phyloP scores from a whole-genome alignment of 2,797 vertebrate species.

The Silurus aristotelis region DNA sequence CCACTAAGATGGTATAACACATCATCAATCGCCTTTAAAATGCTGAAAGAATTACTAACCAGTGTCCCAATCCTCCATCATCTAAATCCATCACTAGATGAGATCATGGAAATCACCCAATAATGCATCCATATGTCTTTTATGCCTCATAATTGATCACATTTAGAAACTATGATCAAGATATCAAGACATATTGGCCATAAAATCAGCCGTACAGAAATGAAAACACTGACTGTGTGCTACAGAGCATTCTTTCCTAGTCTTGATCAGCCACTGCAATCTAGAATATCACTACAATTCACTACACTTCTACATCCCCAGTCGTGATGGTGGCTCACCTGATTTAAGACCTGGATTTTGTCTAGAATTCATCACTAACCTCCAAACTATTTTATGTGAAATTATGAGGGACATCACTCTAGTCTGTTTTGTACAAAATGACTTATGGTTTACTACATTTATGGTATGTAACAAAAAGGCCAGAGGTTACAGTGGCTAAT shows the following conservation, averaged over 20 bases:
- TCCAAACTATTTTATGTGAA: not conserved
- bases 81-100: not conserved
- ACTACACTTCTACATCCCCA: not conserved
- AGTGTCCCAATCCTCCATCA: not conserved
- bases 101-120: not conserved
- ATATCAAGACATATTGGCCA: not conserved
- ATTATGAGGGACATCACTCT: not conserved
- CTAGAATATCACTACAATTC: not conserved
- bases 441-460: not conserved
- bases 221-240: not conserved
- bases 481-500: not conserved
- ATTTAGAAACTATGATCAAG: not conserved
- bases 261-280: not conserved
- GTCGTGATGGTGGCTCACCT: not conserved
- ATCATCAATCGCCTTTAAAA: not conserved
- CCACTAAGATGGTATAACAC: not conserved
- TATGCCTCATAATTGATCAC: not conserved
- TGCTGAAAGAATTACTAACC: not conserved
- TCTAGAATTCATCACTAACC: not conserved
- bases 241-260: not conserved
- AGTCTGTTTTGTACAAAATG: not conserved
- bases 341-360: not conserved
- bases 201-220: not conserved
- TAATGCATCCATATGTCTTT: slow-evolving; percentile 1
- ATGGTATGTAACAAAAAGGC: not conserved